Evolutionary conservation across 2,888 invertebrate species (phyloP), one percentile per base, ranked within the genome.

Genomic region (Andricus quercusramuli): DNA sequence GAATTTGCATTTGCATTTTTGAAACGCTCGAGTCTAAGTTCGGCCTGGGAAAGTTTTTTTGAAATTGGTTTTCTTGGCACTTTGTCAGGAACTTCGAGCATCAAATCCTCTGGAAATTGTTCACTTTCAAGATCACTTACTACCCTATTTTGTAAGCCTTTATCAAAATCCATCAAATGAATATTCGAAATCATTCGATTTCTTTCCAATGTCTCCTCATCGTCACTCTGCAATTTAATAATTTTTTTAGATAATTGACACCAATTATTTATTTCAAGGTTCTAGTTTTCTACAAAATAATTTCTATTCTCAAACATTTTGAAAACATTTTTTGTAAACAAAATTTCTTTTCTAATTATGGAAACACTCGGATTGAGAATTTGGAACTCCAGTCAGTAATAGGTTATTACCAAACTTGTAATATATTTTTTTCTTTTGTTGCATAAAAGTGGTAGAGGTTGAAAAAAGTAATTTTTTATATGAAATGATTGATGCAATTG

Each of bases 81-180:
- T 85, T 84, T 93, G 90, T 93, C 92, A 41, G 92, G 91, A 25
- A 92, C 89, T 66, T 92, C 88, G 74, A 87, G 85, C 84, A 89
- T 83, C 37, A 85, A 86, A 1, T 90, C 88, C 56, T 89, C 91
- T 3, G 93, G 93, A 89, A 94, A 92, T 83, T 93, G 90, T 82
- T 94, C 94, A 84, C 93, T 92, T 78, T 93, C 94, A 80, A 93
- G 88, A 84, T 91, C 91, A 80, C 93, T 93, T 79, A 82, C 78
- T 59, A 80, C 82, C 92, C 93, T 93, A 82, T 93, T 91, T 82
- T 93, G 93, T 90, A 93, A 90, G 86, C 93, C 91, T 77, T 90
- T 92, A 62, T 94, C 93, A 83, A 93, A 89, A 64, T 91, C 91
- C 85, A 89, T 86, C 80, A 89, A 80, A 66, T 89, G 89, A 67